phyloP scores from a whole-genome alignment of 2,113 vertebrate genomes.

The Engraulis encrasicolus region DNA sequence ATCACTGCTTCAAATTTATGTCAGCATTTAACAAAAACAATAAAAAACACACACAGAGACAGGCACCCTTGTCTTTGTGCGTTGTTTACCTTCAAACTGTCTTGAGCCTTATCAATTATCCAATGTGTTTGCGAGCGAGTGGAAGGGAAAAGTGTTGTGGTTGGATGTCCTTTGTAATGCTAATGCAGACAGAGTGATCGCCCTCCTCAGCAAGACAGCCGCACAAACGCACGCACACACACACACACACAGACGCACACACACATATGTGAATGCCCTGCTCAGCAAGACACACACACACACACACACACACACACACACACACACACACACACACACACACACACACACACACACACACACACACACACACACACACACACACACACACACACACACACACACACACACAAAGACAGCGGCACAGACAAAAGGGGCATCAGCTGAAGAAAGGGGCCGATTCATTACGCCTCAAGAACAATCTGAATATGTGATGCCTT shows the following conservation, averaged over 20 bases:
- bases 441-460: neutral
- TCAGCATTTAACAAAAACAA: neutral
- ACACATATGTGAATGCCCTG: no score
- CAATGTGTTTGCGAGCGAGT: neutral
- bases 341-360: no score
- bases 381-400: no score
- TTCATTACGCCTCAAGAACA: slow-evolving; percentile 4
- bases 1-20: neutral
- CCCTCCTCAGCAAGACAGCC: neutral
- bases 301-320: no score
- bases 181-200: neutral
- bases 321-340: no score
- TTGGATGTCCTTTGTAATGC: neutral
- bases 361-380: no score
- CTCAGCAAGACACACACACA: no score
- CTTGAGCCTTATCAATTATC: slow-evolving; percentile 12
- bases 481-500: neutral
- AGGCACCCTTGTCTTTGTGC: neutral
- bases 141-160: neutral
- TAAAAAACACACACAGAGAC: no score
- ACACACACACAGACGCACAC: no score
- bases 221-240: no score
- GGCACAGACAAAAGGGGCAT: neutral
- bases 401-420: no score
- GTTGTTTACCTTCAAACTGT: neutral